phyloP scores from a whole-genome alignment of 2,113 vertebrate species.

The Oplegnathus fasciatus region DNA sequence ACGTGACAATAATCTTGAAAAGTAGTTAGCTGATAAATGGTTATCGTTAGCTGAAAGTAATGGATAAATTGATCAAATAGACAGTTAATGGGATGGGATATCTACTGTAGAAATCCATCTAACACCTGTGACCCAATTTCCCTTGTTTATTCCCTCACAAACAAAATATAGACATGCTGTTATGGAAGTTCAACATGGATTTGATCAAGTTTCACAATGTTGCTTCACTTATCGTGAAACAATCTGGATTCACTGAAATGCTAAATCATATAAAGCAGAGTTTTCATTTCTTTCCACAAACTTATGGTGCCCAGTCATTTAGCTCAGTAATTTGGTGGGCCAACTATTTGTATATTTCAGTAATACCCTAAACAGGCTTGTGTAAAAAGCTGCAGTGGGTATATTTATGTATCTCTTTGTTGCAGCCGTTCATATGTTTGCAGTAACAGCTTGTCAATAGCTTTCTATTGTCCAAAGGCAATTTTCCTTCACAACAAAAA shows the following conservation, averaged over 20 bases:
- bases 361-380: constrained; percentile 32
- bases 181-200: constrained; percentile 20
- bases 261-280: constrained; percentile 52
- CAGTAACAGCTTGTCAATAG: constrained; percentile 57
- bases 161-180: not conserved
- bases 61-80: not conserved
- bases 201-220: constrained; percentile 33
- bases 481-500: constrained; percentile 60
- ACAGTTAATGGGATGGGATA: not conserved
- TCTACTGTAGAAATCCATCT: not conserved
- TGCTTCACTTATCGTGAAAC: constrained; percentile 42
- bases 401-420: constrained; percentile 49
- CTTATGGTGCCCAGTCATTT: constrained; percentile 27
- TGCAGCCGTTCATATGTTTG: constrained; percentile 60
- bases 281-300: constrained; percentile 55
- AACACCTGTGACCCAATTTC: constrained; percentile 1
- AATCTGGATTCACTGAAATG: constrained; percentile 51
- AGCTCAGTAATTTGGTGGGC: constrained; percentile 17
- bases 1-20: too few relatives aligned
- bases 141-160: not conserved
- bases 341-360: constrained; percentile 41
- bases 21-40: not conserved
- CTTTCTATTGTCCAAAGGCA: constrained; percentile 60
- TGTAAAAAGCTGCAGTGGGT: constrained; percentile 35
- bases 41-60: not conserved